Evolutionary conservation across 2,888 invertebrate species (phyloP).

Genomic region (Monochamus alternatus): DNA sequence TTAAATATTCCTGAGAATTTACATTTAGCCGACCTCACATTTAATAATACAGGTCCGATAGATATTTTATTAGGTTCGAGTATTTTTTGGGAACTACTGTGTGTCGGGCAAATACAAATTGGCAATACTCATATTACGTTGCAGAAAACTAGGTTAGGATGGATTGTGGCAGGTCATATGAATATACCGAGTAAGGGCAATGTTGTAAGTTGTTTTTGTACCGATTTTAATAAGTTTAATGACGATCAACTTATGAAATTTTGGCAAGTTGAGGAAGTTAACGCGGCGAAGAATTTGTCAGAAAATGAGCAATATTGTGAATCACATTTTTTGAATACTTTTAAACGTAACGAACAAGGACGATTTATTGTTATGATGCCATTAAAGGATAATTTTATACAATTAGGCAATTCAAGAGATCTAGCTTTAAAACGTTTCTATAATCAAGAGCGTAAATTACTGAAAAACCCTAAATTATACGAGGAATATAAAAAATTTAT

Average conservation of each 20-base stretch:
- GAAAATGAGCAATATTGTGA: conserved; percentile 29
- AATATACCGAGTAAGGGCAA: not conserved
- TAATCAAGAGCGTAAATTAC: conserved; percentile 10
- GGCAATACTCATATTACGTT: conserved; percentile 30
- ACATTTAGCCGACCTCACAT: too few species aligned
- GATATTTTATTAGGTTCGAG: conserved; percentile 46
- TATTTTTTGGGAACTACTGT: conserved; percentile 41
- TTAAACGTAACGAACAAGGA: conserved; percentile 26
- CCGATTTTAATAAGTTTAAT: not conserved
- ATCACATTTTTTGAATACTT: conserved; percentile 21
- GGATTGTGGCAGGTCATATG: conserved; percentile 46
- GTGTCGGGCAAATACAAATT: conserved; percentile 37
- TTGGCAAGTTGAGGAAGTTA: conserved; percentile 34
- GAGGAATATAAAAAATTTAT: conserved; percentile 39
- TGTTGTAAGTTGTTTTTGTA: too few species aligned
- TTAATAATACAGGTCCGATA: too few species aligned
- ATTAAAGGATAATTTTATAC: conserved; percentile 3
- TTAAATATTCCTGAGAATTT: too few species aligned
- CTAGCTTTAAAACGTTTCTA: conserved; percentile 11
- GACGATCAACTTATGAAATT: conserved; percentile 29
- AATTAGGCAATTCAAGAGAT: not conserved
- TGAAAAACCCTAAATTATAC: conserved; percentile 2
- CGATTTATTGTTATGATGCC: conserved; percentile 39
- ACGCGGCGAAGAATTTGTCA: conserved; percentile 13
- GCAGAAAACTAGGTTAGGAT: conserved; percentile 46